These are phyloP conservation scores for Diogma glabrata DNA, from an alignment of 2,888 invertebrate genomes.

Conservation along the genomic window DNA sequence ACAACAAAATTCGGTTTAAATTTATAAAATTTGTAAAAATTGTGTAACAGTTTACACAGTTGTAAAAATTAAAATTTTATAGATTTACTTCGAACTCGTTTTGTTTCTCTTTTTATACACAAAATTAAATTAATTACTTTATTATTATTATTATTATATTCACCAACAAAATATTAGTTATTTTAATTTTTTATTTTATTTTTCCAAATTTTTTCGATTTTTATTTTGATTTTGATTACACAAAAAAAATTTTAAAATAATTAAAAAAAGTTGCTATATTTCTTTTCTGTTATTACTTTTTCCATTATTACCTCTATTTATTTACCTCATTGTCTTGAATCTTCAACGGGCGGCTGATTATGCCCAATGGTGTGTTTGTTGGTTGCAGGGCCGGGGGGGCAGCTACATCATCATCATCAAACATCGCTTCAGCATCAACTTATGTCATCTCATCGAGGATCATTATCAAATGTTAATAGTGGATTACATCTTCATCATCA, in stretches of 20 bases:
- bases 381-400: slow-evolving; percentile 35
- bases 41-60: too few species aligned
- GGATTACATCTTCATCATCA: slow-evolving; percentile 28
- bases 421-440: slow-evolving; percentile 30
- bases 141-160: slow-evolving; percentile 6
- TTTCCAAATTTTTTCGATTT: slow-evolving; percentile 9
- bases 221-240: slow-evolving; percentile 7
- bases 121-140: slow-evolving; percentile 1
- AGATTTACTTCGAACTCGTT: too few species aligned
- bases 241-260: slow-evolving; percentile 9
- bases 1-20: too few species aligned
- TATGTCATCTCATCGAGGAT: slow-evolving; percentile 4
- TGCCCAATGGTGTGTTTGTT: slow-evolving; percentile 38
- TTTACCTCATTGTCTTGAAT: slow-evolving; percentile 18
- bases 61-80: too few species aligned
- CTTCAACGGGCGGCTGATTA: slow-evolving; percentile 36
- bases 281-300: too few species aligned
- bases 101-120: not conserved
- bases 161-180: slow-evolving; percentile 5
- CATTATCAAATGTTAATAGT: slow-evolving; percentile 19
- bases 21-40: too few species aligned
- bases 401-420: slow-evolving; percentile 30
- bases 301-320: too few species aligned
- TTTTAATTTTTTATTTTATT: too few species aligned
- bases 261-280: too few species aligned